Percentiles rank a stretch among this genome's conserved stretches.
Evolutionary conservation across 2,888 invertebrate genomes (phyloP).

Genomic region (Eutolmus rufibarbis): DNA sequence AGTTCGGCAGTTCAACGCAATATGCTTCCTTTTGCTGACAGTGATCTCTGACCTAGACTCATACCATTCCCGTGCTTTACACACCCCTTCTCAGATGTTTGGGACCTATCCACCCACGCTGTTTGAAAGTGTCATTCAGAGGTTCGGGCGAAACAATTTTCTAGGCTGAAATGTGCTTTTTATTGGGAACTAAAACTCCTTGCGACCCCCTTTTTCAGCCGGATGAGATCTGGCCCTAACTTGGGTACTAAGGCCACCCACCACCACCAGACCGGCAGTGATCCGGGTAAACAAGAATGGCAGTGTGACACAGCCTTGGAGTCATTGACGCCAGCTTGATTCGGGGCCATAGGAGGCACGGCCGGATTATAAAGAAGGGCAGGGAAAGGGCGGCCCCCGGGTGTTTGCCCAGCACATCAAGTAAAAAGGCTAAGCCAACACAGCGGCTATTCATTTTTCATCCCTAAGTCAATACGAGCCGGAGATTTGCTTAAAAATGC

Average conservation of each 20-base stretch:
- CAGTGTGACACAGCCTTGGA: background rate
- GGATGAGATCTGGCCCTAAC: background rate
- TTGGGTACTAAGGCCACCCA: background rate
- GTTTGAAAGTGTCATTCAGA: background rate
- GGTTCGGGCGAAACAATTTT: background rate
- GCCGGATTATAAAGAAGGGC: background rate
- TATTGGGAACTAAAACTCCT: background rate
- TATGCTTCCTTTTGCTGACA: conserved; percentile 8
- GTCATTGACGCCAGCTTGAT: conserved; percentile 20
- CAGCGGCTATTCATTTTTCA: conserved; percentile 29
- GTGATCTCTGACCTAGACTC: background rate
- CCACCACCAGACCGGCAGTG: background rate
- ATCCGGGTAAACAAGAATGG: conserved; percentile 3
- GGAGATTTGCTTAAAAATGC: conserved; percentile 29
- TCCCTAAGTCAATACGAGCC: conserved; percentile 25
- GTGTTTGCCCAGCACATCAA: conserved; percentile 8
- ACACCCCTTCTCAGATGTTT: background rate
- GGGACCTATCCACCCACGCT: background rate
- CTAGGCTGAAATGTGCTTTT: background rate
- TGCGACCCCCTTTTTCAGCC: background rate
- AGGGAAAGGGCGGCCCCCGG: background rate
- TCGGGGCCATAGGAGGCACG: background rate
- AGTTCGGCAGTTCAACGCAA: background rate
- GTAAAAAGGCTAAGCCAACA: conserved; percentile 23
- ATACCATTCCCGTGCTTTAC: background rate